Evolutionary conservation across 1,140 invertebrate species (phyloP).

Genomic region (Philotrypesis tridentata): DNA sequence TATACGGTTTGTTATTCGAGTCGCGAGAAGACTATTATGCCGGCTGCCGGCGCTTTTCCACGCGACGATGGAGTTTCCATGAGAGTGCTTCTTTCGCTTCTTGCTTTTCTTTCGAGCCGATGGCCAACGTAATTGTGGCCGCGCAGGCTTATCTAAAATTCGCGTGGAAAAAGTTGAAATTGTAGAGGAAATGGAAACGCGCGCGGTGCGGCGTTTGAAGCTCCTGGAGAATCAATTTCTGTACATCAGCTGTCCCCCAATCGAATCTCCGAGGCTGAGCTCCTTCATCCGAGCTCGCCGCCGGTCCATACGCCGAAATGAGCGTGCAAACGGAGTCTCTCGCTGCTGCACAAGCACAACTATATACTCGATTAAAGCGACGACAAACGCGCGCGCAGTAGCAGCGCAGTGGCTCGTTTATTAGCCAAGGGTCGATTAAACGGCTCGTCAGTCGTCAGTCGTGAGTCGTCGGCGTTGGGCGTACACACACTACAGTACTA

Average conservation of each 20-base stretch:
- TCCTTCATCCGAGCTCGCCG: not conserved
- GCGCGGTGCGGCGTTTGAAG: no score
- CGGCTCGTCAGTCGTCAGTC: no score
- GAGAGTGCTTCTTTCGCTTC: no score
- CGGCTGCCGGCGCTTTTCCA: no score
- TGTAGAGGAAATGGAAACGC: no score
- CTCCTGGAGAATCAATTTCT: not conserved
- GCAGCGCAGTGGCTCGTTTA: conserved; percentile 44
- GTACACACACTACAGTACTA: no score
- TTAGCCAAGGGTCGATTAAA: conserved; percentile 56
- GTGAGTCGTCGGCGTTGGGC: not conserved
- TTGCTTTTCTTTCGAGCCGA: no score
- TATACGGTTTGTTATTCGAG: conserved; percentile 62
- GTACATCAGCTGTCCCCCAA: not conserved
- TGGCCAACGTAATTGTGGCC: no score
- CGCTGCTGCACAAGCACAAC: not conserved
- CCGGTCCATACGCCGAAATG: not conserved
- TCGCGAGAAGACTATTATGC: not conserved
- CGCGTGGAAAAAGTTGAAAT: no score
- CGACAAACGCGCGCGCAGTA: not conserved
- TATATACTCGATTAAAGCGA: conserved; percentile 30
- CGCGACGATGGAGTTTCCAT: no score
- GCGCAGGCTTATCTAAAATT: no score
- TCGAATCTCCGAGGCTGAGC: not conserved
- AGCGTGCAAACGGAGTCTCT: not conserved